Conservation (phyloP, 2,113 vertebrate species). For the Pitta sordida region DNA sequence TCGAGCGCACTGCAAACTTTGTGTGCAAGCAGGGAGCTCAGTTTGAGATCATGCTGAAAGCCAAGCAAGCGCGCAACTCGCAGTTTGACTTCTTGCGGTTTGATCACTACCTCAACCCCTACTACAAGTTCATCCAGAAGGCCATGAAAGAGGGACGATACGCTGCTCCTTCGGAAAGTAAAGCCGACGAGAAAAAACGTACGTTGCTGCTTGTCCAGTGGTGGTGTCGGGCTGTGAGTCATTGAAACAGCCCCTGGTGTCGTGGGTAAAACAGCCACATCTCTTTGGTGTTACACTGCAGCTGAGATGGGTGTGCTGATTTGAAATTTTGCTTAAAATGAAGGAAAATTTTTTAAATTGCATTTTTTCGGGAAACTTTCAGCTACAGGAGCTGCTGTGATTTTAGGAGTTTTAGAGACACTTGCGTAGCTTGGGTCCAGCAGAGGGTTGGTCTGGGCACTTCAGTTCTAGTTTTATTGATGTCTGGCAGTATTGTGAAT, state of each 20-base stretch:
- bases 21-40: constrained; percentile 96
- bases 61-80: constrained; percentile 93
- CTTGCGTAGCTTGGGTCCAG: neutral
- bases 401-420: neutral
- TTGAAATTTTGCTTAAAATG: neutral
- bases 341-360: neutral
- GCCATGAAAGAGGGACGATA: constrained; percentile 96
- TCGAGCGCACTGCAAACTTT: constrained; percentile 94
- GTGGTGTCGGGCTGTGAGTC: neutral
- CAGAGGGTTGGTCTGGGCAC: neutral
- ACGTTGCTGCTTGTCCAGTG: neutral
- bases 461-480: neutral
- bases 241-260: accelerated
- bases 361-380: neutral
- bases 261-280: neutral
- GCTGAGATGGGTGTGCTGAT: neutral
- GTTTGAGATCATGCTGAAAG: constrained; percentile 98
- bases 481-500: neutral
- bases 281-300: neutral
- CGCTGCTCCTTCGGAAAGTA: constrained; percentile 69
- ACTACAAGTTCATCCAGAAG: constrained; percentile 95
- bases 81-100: constrained; percentile 98
- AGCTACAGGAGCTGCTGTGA: neutral
- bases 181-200: constrained; percentile 79
- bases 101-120: constrained; percentile 98